Percentiles rank a stretch among this genome's conserved stretches.
Evolutionary conservation across 2,888 invertebrate genomes (phyloP).

Genomic region (Heliconius aoede): DNA sequence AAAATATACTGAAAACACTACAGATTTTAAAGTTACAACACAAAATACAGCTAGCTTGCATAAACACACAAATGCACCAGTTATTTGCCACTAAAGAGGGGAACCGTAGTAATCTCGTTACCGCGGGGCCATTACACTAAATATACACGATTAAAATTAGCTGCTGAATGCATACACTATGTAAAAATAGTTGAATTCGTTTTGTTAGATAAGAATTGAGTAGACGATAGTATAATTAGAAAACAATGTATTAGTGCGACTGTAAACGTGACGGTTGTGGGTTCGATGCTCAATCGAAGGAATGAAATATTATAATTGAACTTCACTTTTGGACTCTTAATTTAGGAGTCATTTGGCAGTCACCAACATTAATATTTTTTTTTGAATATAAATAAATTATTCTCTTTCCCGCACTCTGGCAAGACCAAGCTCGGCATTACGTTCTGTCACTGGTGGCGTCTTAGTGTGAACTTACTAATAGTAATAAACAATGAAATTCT

Average conservation of each 20-base stretch:
- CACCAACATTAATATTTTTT: no score
- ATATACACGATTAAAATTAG: slow-evolving; percentile 28
- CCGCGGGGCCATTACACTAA: slow-evolving; percentile 24
- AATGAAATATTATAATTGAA: no score
- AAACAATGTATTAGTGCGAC: neutral
- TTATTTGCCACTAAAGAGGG: slow-evolving; percentile 19
- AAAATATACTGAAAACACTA: neutral
- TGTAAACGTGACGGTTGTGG: neutral
- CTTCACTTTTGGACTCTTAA: no score
- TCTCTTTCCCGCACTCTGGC: no score
- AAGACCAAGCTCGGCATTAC: no score
- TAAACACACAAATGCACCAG: slow-evolving; percentile 10
- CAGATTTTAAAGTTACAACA: neutral
- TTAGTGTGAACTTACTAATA: no score
- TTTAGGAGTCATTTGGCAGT: no score
- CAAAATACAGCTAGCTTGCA: neutral
- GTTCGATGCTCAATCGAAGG: no score
- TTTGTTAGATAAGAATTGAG: neutral
- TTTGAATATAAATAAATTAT: no score
- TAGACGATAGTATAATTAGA: neutral
- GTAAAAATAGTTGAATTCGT: neutral
- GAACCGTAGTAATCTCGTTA: slow-evolving; percentile 25
- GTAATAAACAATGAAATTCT: no score
- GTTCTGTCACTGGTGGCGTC: no score
- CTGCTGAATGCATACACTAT: neutral